phyloP scores from a whole-genome alignment of 2,888 invertebrate species.

The Ypsolopha sequella region DNA sequence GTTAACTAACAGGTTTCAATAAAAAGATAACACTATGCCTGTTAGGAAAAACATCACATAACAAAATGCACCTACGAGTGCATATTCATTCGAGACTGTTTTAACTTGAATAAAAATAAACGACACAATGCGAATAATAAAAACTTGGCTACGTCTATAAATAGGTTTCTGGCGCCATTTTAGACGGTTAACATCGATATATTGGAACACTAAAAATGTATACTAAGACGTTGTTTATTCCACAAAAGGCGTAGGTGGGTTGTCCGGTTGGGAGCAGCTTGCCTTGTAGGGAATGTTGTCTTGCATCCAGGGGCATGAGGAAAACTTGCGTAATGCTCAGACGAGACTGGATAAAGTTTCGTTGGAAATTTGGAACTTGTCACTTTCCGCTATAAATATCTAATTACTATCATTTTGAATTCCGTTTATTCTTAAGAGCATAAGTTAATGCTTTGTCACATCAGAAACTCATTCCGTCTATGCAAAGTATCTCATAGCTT shows the following conservation, averaged over 20 bases:
- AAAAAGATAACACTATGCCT: neutral
- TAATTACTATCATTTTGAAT: no score
- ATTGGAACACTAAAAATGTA: conserved; percentile 31
- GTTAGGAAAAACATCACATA: no score
- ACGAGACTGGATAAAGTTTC: neutral
- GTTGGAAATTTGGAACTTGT: no score
- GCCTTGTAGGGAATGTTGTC: conserved; percentile 62
- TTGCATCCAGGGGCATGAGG: conserved; percentile 26
- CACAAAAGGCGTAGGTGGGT: conserved; percentile 40
- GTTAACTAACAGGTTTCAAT: neutral
- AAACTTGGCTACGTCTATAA: neutral
- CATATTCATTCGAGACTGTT: no score
- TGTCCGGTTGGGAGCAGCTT: conserved; percentile 32
- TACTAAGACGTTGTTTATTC: conserved; percentile 31
- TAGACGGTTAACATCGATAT: conserved; percentile 27
- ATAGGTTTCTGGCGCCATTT: conserved; percentile 37
- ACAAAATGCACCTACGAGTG: no score
- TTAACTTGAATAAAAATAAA: no score
- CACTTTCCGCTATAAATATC: no score
- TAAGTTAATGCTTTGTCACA: no score
- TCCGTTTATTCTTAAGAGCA: no score
- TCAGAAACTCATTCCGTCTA: no score
- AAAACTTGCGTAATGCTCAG: conserved; percentile 25
- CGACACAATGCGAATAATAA: no score
- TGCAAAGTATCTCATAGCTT: no score